A percentile compares a stretch with the other conserved stretches of the same genome.
phyloP scores from a whole-genome alignment of 2,888 invertebrate genomes.

The Rapana venosa region DNA sequence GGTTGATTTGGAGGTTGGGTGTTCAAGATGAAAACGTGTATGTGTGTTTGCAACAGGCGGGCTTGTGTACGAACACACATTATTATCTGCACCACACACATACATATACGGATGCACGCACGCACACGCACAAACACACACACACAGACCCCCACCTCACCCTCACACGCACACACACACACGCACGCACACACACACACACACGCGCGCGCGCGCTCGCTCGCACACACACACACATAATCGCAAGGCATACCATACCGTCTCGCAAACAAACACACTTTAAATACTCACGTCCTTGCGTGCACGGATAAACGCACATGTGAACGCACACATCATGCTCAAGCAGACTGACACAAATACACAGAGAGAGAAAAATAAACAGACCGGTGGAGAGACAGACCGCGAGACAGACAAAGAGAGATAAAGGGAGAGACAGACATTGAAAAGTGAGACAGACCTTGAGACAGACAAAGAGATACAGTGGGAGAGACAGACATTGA shows the following conservation, averaged over 20 bases:
- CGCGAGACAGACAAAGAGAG: too few relatives aligned
- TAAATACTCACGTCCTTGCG: too few relatives aligned
- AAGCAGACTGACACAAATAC: background rate
- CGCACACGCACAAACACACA: background rate
- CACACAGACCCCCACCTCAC: background rate
- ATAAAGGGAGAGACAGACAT: too few relatives aligned
- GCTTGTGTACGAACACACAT: background rate
- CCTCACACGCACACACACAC: background rate
- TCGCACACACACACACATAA: background rate
- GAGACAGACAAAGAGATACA: too few relatives aligned
- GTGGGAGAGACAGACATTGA: too few relatives aligned
- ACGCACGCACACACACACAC: background rate
- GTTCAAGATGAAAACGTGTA: too few relatives aligned
- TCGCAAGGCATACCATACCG: too few relatives aligned
- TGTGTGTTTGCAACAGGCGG: too few relatives aligned
- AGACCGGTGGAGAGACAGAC: too few relatives aligned
- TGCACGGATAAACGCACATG: background rate
- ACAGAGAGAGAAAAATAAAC: too few relatives aligned
- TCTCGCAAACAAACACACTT: background rate
- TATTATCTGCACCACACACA: background rate
- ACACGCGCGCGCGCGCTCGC: background rate
- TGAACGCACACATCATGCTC: background rate
- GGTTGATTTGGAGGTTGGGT: too few relatives aligned
- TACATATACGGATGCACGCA: background rate
- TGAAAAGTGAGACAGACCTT: too few relatives aligned